Evolutionary conservation across 2,113 vertebrate genomes (phyloP), one percentile per base, ranked within the genome.

Genomic region (Otis tarda): DNA sequence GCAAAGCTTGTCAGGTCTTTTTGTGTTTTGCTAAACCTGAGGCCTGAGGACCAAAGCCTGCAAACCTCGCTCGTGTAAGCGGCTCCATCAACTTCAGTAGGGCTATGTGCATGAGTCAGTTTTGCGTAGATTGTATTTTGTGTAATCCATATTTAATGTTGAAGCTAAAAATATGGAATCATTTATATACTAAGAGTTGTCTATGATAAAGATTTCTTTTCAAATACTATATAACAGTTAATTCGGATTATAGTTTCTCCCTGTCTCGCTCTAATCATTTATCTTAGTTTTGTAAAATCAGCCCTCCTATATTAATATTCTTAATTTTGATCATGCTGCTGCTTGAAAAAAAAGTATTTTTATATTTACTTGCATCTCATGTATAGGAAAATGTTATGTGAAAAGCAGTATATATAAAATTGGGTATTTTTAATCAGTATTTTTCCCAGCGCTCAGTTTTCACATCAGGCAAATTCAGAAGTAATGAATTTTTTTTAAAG

Each of bases 271-370:
- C 31, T 60, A 77, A 64, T 87, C 0, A 25, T 74, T 77, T 41
- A 30, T 61, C 61, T 83, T 78, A 68, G 70, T 92, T 96, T 73
- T 82, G 74, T 92, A 84, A 90, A 95, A 87, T 73, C 59, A 82
- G 60, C 33, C 27, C 69, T 96, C 17, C 45, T 93, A 4, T 79
- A 49, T 77, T 69, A 76, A 81, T 84, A 19, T 12, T 78, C 30
- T 89, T 82, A 9, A 64, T 89, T 96, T 83, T 60, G n/a, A 83
- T 77, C 63, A 79, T 88, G 76, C 80, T 96, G 93, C 97, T 96
- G 95, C 95, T 95, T 83, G 90, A 70, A 75, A 91, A 91, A 95
- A 80, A 93, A 73, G 94, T 97, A 97, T 98, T 98, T 98, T 98
- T 98, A 64, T 98, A 98, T 96, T 95, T 89, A 81, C 92, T 83